Base-by-base conservation (phyloP, 1,140 invertebrate genomes). In the Scaptomyza graminum region DNA sequence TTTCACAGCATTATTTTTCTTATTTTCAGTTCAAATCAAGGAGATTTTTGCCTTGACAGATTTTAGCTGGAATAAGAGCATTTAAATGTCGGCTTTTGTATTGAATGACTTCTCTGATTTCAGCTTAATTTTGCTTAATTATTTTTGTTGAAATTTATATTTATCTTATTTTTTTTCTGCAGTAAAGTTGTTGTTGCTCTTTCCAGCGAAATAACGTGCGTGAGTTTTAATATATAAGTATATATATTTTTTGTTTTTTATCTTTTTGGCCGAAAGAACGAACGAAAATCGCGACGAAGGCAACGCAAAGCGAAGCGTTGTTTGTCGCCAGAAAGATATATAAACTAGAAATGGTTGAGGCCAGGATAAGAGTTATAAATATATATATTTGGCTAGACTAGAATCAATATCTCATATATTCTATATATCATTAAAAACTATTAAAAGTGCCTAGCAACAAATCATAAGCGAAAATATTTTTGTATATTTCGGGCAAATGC, bases 181-280 rank as follows among this genome's bases (percentile, higher is more conserved):
- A n/a, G 12, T 4, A 12, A 41, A 41, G 22, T 64, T 63, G 22
- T 64, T 63, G 72, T 56, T 71, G 62, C 73, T 88, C 70, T 65
- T 87, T 87, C 76, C 79, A 55, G 52, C 55, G 83, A 87, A 88
- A 87, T 74, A 79, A 73, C 73, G 79, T 88, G 83, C 83, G 79
- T 87, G 79, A 79, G 61, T 79, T 87, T 76, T 6, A 6, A 73
- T 63, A 74, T 62, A 77, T 72, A 57, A 44, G 5, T 28, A 73
- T 63, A 71, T 59, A 77, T 75, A 61, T 47, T 79, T 79, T 54
- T 63, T 50, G 22, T 50, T 41, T 51, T 49, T 41, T 12, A 0
- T 50, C 28, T 62, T 31, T 37, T 15, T 39, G 25, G n/a, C 43
- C 15, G 13, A 31, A 39, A 12, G 5, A 39, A 12, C 12, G 15